Percentiles rank a stretch among this genome's conserved stretches.
phyloP scores from a whole-genome alignment of 2,113 vertebrate species.

The Synodontis membranacea region DNA sequence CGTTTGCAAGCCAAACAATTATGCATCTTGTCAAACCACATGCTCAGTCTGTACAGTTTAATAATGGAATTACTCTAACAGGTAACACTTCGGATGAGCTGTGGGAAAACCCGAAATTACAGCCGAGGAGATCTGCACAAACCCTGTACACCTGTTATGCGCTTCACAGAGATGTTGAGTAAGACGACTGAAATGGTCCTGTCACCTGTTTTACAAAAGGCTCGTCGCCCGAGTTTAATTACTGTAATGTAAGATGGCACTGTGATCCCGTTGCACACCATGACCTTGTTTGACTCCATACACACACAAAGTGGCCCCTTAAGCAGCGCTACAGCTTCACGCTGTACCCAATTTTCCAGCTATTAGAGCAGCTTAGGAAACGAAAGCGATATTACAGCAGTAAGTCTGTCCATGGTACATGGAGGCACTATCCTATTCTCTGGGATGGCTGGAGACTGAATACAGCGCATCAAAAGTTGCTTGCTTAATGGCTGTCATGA shows the following conservation, averaged over 20 bases:
- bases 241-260: conserved; percentile 40
- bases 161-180: not conserved
- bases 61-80: conserved; percentile 33
- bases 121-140: not conserved
- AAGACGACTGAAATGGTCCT: not conserved
- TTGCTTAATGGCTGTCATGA: not conserved
- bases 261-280: conserved; percentile 30
- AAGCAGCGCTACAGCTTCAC: conserved; percentile 8
- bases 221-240: conserved; percentile 42
- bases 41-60: conserved; percentile 13
- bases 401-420: not conserved
- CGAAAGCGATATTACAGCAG: conserved; percentile 5
- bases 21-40: conserved; percentile 35
- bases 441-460: not conserved
- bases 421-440: not conserved
- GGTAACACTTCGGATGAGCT: conserved; percentile 22
- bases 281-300: conserved; percentile 50
- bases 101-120: not conserved
- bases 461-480: not conserved
- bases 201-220: conserved; percentile 26
- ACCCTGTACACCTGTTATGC: conserved; percentile 12
- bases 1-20: conserved; percentile 40
- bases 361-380: conserved; percentile 31
- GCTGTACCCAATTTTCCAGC: conserved; percentile 21
- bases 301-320: conserved; percentile 17